These are phyloP conservation scores for Drosophila atripex DNA, from an alignment of 2,888 invertebrate species.

Conservation along the genomic window DNA sequence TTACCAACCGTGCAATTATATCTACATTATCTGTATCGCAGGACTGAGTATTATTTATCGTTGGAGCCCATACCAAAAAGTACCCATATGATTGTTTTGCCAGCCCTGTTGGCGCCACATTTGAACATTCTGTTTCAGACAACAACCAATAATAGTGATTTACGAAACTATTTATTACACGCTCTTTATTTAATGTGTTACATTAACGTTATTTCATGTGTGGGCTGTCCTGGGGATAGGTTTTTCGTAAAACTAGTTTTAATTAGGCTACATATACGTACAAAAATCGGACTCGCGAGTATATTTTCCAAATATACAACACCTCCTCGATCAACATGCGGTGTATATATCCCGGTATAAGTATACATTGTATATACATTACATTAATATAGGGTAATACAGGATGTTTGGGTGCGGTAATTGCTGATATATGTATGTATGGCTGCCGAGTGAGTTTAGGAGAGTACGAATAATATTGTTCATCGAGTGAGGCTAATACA, in stretches of 20 bases:
- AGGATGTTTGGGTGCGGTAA: slow-evolving; percentile 41
- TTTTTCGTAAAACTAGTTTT: slow-evolving; percentile 55
- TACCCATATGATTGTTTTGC: background rate
- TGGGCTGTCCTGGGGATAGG: slow-evolving; percentile 36
- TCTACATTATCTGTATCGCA: background rate
- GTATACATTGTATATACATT: slow-evolving; percentile 28
- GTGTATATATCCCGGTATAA: slow-evolving; percentile 48
- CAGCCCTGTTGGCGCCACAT: background rate
- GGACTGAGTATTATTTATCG: background rate
- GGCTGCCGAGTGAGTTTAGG: slow-evolving; percentile 20
- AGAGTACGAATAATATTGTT: slow-evolving; percentile 34
- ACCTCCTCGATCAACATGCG: slow-evolving; percentile 28
- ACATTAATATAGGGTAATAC: slow-evolving; percentile 47
- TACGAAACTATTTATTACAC: slow-evolving; percentile 59
- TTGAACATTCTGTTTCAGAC: background rate
- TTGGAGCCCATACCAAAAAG: background rate
- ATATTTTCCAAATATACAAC: slow-evolving; percentile 57
- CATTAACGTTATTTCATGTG: slow-evolving; percentile 56
- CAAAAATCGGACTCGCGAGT: slow-evolving; percentile 57
- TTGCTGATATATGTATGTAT: slow-evolving; percentile 43
- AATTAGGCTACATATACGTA: slow-evolving; percentile 67
- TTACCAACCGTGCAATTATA: background rate
- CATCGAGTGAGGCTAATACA: slow-evolving; percentile 18
- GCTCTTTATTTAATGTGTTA: slow-evolving; percentile 43
- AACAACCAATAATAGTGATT: slow-evolving; percentile 18